Evolutionary conservation across 2,797 vertebrate species (phyloP).

Genomic region (Halcyon leucocephala): DNA sequence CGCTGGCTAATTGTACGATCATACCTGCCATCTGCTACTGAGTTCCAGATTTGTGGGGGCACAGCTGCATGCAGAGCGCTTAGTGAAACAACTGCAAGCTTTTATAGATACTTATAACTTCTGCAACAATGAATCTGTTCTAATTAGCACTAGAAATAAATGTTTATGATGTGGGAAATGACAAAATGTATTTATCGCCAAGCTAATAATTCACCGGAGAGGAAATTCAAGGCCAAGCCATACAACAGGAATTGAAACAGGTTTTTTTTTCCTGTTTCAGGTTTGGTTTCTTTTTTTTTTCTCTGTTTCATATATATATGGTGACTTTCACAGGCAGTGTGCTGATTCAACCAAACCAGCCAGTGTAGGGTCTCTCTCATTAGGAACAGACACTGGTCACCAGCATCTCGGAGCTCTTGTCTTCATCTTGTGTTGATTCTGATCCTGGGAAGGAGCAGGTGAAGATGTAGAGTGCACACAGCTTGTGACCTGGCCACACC

Average conservation of each 20-base stretch:
- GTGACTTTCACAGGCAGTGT: background rate
- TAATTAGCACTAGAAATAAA: conserved; percentile 61
- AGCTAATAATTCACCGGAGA: conserved; percentile 21
- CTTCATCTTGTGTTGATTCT: background rate
- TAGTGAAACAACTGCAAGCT: conserved; percentile 4
- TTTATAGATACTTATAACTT: conserved; percentile 45
- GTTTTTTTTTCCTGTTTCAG: no score
- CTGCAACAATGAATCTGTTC: conserved; percentile 50
- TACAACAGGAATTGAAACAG: background rate
- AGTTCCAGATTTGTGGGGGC: conserved; percentile 9
- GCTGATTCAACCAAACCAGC: background rate
- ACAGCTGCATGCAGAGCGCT: conserved; percentile 38
- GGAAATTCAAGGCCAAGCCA: background rate
- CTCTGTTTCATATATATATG: rapidly evolving
- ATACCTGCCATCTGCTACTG: conserved; percentile 54
- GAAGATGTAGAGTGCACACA: rapidly evolving
- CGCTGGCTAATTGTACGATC: background rate
- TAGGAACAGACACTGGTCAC: background rate
- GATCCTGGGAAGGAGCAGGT: background rate
- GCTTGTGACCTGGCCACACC: rapidly evolving
- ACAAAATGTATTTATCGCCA: conserved; percentile 41
- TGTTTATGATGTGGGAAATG: conserved; percentile 49
- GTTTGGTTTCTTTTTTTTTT: background rate
- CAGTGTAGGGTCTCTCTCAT: background rate
- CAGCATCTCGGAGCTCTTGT: background rate